Conservation (phyloP, 2,797 vertebrate genomes). For the Oceanodroma leucorhoa region DNA sequence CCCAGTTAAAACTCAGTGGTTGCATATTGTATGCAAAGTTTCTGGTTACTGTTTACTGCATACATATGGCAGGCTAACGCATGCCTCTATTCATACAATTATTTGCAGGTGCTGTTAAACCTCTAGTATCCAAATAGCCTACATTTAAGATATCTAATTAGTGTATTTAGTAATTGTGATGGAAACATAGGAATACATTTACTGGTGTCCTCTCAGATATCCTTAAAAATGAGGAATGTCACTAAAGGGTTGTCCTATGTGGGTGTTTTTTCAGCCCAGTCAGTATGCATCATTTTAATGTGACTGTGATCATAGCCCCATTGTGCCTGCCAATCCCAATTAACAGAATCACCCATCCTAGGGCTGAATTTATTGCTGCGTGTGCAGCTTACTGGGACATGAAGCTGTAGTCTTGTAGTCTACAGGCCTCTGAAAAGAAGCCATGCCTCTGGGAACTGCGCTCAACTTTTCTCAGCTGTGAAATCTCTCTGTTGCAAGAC, state of each 20-base stretch:
- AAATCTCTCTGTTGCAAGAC: slow-evolving; percentile 3
- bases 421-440: background rate
- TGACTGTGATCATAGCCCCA: background rate
- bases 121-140: slow-evolving; percentile 19
- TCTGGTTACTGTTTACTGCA: background rate
- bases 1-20: slow-evolving; percentile 8
- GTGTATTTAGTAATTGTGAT: slow-evolving; percentile 18
- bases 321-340: slow-evolving; percentile 11
- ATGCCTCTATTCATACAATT: background rate
- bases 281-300: slow-evolving; percentile 32
- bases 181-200: slow-evolving; percentile 33
- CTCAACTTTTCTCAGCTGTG: slow-evolving; percentile 34
- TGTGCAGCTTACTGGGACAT: slow-evolving; percentile 1
- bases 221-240: slow-evolving; percentile 23
- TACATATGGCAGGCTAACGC: background rate
- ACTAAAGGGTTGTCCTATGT: background rate
- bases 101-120: slow-evolving; percentile 16
- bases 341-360: slow-evolving; percentile 13
- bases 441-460: background rate
- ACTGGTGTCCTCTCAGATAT: slow-evolving; percentile 20
- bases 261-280: slow-evolving; percentile 45
- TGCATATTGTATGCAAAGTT: background rate
- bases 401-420: background rate
- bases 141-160: slow-evolving; percentile 48
- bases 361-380: slow-evolving; percentile 5